phyloP scores from a whole-genome alignment of 2,113 vertebrate species.

The Chunga burmeisteri region DNA sequence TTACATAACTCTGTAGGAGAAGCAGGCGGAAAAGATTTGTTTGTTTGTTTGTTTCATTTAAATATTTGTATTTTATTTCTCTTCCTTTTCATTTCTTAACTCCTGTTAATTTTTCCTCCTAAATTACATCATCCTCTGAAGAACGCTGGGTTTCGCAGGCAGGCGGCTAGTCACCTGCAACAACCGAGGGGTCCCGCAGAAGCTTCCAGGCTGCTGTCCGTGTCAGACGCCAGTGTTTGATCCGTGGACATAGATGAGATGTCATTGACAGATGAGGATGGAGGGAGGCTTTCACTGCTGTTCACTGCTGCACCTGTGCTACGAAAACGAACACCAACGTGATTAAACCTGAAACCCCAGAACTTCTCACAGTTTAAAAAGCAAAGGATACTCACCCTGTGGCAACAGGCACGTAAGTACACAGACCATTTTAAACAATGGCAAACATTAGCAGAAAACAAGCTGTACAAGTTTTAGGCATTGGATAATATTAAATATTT shows the following conservation, averaged over 20 bases:
- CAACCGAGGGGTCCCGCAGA: slow-evolving; percentile 97
- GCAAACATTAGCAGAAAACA: not conserved
- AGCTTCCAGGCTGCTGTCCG: slow-evolving; percentile 99
- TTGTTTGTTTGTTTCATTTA: slow-evolving; percentile 50
- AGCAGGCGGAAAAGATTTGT: slow-evolving; percentile 81
- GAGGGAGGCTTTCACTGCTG: slow-evolving; percentile 99
- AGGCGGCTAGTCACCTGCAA: slow-evolving; percentile 99
- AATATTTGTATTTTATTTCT: slow-evolving; percentile 51
- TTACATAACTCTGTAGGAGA: slow-evolving; percentile 86
- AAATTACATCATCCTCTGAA: slow-evolving; percentile 90
- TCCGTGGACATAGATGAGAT: slow-evolving; percentile 99
- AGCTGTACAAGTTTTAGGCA: not conserved
- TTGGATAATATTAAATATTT: not conserved
- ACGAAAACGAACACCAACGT: slow-evolving; percentile 91
- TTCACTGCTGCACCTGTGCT: slow-evolving; percentile 99
- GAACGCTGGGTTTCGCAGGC: slow-evolving; percentile 98
- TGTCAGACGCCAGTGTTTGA: slow-evolving; percentile 99
- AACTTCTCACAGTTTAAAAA: rapidly evolving
- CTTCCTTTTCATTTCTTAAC: slow-evolving; percentile 63
- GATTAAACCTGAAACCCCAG: slow-evolving; percentile 84
- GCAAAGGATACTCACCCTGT: too few species aligned
- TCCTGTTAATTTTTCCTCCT: slow-evolving; percentile 42
- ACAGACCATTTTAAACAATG: not conserved
- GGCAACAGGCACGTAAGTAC: not conserved
- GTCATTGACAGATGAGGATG: slow-evolving; percentile 97